phyloP scores from a whole-genome alignment of 2,797 vertebrate species.

The Gadopsis bispinosus region DNA sequence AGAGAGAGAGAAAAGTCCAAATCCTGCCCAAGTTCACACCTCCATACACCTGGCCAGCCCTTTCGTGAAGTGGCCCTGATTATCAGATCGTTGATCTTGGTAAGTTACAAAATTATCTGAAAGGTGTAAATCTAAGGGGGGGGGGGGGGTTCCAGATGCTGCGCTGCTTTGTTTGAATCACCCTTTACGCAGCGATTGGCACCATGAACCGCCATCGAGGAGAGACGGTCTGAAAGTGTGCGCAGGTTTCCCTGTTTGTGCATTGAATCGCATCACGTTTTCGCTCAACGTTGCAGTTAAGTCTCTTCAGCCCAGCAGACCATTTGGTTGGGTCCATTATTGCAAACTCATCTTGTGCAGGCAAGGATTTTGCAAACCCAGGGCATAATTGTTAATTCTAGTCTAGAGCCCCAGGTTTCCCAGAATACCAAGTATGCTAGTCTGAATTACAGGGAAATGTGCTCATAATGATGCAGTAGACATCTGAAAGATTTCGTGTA shows the following conservation, averaged over 20 bases:
- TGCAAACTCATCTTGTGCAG: conserved; percentile 22
- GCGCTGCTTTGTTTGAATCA: neutral
- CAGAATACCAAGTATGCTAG: conserved; percentile 22
- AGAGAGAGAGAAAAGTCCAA: neutral
- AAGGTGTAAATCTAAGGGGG: neutral
- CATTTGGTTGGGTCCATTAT: conserved; percentile 20
- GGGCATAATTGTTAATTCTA: conserved; percentile 22
- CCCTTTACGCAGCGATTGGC: neutral
- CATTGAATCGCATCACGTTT: neutral
- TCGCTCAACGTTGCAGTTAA: conserved; percentile 1
- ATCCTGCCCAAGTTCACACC: neutral
- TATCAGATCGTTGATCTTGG: neutral
- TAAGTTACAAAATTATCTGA: neutral
- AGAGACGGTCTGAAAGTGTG: neutral
- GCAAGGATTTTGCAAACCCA: conserved; percentile 12
- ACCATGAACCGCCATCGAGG: neutral
- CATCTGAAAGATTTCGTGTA: neutral
- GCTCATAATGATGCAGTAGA: conserved; percentile 8
- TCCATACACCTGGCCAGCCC: neutral
- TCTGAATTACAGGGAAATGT: conserved; percentile 41
- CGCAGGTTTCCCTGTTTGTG: neutral
- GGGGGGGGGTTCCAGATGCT: neutral
- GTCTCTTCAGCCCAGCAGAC: conserved; percentile 5
- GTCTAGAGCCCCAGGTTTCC: conserved; percentile 10
- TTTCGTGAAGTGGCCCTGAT: neutral